A percentile compares a stretch with the other conserved stretches of the same genome.
phyloP scores from a whole-genome alignment of 1,140 invertebrate genomes.

The Drosophila melanogaster region DNA sequence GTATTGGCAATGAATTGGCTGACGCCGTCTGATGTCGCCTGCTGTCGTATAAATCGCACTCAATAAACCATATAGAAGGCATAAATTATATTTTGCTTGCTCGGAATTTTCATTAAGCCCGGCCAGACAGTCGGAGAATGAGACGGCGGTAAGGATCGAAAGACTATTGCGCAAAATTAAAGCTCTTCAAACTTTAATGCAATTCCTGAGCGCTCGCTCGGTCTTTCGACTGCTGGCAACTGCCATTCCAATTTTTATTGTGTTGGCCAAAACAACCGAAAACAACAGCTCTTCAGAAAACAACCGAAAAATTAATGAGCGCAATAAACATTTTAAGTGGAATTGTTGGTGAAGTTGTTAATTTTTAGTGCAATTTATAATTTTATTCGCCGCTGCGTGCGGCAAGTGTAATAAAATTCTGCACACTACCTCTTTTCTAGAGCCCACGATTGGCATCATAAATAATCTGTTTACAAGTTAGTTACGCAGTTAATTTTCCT shows the following conservation, averaged over 20 bases:
- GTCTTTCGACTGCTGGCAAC: conserved; percentile 18
- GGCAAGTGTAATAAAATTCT: conserved; percentile 77
- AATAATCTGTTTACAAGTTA: conserved; percentile 82
- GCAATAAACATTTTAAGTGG: conserved; percentile 83
- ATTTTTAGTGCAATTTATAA: conserved; percentile 83
- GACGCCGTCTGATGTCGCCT: conserved; percentile 51
- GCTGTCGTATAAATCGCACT: conserved; percentile 80
- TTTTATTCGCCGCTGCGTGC: conserved; percentile 44
- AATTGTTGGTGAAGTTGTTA: conserved; percentile 82
- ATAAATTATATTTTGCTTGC: conserved; percentile 79
- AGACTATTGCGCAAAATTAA: conserved; percentile 55
- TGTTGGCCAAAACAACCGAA: conserved; percentile 32
- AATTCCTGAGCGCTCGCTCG: conserved; percentile 44
- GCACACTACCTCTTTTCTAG: conserved; percentile 35
- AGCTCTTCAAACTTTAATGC: conserved; percentile 78
- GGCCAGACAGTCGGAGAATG: conserved; percentile 20
- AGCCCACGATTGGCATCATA: conserved; percentile 61
- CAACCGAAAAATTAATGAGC: conserved; percentile 80
- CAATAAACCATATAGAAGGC: conserved; percentile 78
- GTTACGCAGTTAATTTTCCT: conserved; percentile 75
- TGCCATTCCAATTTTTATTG: conserved; percentile 53
- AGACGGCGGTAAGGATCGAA: neutral
- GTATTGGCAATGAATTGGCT: conserved; percentile 64
- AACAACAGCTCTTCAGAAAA: conserved; percentile 60
- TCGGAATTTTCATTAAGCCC: conserved; percentile 70